Evolutionary conservation across 2,113 vertebrate species (phyloP).

Genomic region (Atractosteus spatula): DNA sequence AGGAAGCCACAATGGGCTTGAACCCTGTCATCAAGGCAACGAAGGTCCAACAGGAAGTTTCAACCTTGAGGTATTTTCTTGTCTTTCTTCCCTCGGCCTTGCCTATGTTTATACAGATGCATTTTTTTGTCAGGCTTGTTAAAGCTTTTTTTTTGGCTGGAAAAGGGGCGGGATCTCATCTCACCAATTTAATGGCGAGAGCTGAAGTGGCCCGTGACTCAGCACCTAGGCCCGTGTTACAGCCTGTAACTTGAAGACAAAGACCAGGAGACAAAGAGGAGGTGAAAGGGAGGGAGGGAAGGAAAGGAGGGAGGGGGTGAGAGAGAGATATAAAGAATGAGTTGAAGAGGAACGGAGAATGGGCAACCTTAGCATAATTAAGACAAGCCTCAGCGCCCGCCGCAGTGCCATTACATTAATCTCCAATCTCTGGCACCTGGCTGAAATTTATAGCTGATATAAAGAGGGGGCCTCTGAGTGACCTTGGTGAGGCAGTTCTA

Average conservation of each 20-base stretch:
- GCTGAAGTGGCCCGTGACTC: not conserved
- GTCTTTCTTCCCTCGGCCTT: too few relatives aligned
- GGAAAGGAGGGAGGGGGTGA: not conserved
- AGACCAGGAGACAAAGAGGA: not conserved
- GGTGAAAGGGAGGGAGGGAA: not conserved
- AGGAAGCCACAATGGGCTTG: too few relatives aligned
- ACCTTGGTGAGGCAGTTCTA: constrained; percentile 76
- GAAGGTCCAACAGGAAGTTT: too few relatives aligned
- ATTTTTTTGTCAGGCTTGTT: too few relatives aligned
- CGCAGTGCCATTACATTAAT: constrained; percentile 80
- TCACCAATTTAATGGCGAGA: not conserved
- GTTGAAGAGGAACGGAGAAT: constrained; percentile 80
- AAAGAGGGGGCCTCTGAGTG: constrained; percentile 67
- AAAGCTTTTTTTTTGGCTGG: too few relatives aligned
- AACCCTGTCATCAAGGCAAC: too few relatives aligned
- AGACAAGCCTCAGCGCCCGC: constrained; percentile 81
- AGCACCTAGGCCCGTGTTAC: too few relatives aligned
- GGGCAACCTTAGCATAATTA: constrained; percentile 83
- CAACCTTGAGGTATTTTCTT: too few relatives aligned
- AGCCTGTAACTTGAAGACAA: not conserved
- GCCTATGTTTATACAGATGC: too few relatives aligned
- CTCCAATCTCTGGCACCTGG: constrained; percentile 78
- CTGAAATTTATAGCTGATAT: constrained; percentile 80
- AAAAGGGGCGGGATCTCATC: not conserved
- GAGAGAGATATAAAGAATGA: constrained; percentile 59